Percentiles rank a stretch among this genome's conserved stretches.
Conservation (phyloP, 2,888 invertebrate species). For the Scaptomyza cyrtandrae region DNA sequence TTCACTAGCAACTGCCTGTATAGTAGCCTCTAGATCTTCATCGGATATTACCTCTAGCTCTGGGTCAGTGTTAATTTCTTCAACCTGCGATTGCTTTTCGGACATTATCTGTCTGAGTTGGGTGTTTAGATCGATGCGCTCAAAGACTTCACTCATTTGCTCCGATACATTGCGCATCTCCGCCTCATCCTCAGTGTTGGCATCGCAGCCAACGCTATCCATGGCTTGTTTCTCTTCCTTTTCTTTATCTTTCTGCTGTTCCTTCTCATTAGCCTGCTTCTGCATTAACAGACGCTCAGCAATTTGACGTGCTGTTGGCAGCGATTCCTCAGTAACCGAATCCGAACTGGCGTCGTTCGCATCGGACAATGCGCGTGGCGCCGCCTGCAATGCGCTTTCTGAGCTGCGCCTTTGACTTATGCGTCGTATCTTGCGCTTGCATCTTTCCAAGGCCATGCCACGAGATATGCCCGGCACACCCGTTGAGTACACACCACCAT, state of each 20-base stretch:
- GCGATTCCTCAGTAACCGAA: constrained; percentile 50
- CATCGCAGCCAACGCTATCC: constrained; percentile 51
- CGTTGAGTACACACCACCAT: constrained; percentile 61
- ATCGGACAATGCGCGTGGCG: constrained; percentile 23
- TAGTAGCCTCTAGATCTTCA: not conserved
- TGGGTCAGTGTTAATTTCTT: constrained; percentile 4
- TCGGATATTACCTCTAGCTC: not conserved
- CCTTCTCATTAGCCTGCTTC: constrained; percentile 9
- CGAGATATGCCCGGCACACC: constrained; percentile 77
- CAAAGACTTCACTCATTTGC: constrained; percentile 41
- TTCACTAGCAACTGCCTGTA: not conserved
- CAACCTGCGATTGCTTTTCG: not conserved
- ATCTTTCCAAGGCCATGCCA: constrained; percentile 81
- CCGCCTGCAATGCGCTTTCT: constrained; percentile 28
- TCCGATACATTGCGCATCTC: constrained; percentile 42
- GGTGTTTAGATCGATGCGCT: constrained; percentile 47
- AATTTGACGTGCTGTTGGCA: constrained; percentile 81
- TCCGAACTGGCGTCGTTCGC: constrained; percentile 65
- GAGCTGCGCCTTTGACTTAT: constrained; percentile 47
- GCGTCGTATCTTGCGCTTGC: constrained; percentile 60
- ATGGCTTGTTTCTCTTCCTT: constrained; percentile 9
- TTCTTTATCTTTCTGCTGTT: constrained; percentile 1
- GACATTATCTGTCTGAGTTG: not conserved
- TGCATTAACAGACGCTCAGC: constrained; percentile 76
- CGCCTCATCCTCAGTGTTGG: constrained; percentile 41